Base-by-base conservation (phyloP, 2,888 invertebrate species). In the Drosophila mercatorum region DNA sequence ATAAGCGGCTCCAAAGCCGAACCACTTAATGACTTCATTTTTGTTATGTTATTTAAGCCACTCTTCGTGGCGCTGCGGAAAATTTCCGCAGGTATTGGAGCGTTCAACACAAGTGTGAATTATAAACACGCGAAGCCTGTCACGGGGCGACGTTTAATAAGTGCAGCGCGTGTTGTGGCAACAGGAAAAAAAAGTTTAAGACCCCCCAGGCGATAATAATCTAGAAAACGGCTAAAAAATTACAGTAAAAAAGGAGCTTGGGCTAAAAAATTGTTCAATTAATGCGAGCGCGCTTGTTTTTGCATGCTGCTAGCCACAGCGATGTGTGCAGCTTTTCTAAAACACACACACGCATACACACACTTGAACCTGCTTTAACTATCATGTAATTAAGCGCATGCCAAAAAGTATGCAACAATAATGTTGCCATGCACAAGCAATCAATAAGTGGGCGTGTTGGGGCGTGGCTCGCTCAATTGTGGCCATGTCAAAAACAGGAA, bases 301-400 rank as follows among this genome's bases (percentile, higher is more conserved):
- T 53, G 56, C 51, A 47, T 56, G 56, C 56, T 49, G 63, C 41
- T 22, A 26, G 55, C 70, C 28, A 38, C 53, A 47, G 53, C 59
- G 62, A 55, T 7, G 38, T 47, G 17, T 38, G 46, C 5, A 76
- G 75, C 60, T 70, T 61, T 77, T 74, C 74, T 77, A 80, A 80
- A 72, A 70, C 75, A 83, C 86, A 85, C 88, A 81, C 81, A 12
- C 12, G 0, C 28, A 38, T 8, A 26, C 28, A 44, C 41, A 14
- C 38, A 49, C 31, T 44, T 8, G 22, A 5, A 40, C 12, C 22
- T 44, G 38, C 62, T 68, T 78, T 75, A 66, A 78, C 80, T 68
- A 77, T 83, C 77, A 79, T 85, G 88, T 83, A 84, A 84, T 84
- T 84, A 88, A 85, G 88, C 83, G 73, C 88, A 88, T 79, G 85